Evolutionary conservation across 2,797 vertebrate species (phyloP), one percentile per base, ranked within the genome.

Genomic region (Betta splendens): DNA sequence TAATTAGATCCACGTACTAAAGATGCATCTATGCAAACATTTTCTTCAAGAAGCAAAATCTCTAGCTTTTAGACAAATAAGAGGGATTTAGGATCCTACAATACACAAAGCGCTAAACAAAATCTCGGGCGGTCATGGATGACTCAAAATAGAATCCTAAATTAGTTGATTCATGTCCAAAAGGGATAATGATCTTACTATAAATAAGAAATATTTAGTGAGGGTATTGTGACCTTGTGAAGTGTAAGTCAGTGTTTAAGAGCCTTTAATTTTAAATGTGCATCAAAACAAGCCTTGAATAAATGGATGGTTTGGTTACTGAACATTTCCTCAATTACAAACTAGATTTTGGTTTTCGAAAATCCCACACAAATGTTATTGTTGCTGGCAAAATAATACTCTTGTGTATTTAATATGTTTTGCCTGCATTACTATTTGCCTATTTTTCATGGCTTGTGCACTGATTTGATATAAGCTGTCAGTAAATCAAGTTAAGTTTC

Each of bases 11-110:
- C n/a, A n/a, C n/a, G n/a, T n/a, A n/a, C n/a, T n/a, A n/a, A n/a
- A n/a, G n/a, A n/a, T n/a, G n/a, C n/a, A n/a, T n/a, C n/a, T n/a
- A n/a, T n/a, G n/a, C n/a, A n/a, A n/a, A n/a, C n/a, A n/a, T n/a
- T 5, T 35, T 53, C 22, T 42, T 55, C 37, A 37, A 52, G 17
- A 69, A 33, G 36, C 21, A 57, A 49, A 70, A 36, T 43, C 18
- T 59, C 18, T 48, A 35, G 12, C 26, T 46, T 37, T 66, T 18
- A 61, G 65, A 80, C 31, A 52, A 63, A 64, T 71, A 48, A 55
- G 22, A 25, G 39, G 17, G 32, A 57, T 53, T 50, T 63, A 45
- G 36, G 53, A 33, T 53, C 29, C 17, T 49, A 59, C 47, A 23
- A 44, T 23, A 16, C 29, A 45, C 20, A 31, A 28, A 50, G 48